Percentiles rank a stretch among this genome's conserved stretches.
These are phyloP conservation scores for Rhinolophus ferrumequinum DNA, from an alignment of 2,113 vertebrate genomes.

Conservation along the genomic window DNA sequence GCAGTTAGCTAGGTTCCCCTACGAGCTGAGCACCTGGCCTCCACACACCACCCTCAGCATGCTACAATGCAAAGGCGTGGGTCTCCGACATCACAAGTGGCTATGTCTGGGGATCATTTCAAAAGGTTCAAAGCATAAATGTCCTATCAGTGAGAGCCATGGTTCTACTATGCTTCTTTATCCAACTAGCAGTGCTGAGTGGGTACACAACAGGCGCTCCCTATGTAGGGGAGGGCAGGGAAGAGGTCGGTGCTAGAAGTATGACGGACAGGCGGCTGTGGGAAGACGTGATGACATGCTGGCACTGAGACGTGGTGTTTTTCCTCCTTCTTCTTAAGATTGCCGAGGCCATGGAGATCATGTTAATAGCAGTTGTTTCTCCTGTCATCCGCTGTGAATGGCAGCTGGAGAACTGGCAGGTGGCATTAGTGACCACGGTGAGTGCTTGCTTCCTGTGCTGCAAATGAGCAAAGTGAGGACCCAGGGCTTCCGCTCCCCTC, in stretches of 20 bases:
- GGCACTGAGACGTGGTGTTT: rapidly evolving
- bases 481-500: rapidly evolving
- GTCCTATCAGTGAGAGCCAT: background rate
- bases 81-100: background rate
- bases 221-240: background rate
- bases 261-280: background rate
- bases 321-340: slow-evolving; percentile 84
- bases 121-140: background rate
- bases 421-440: slow-evolving; percentile 96
- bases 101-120: background rate
- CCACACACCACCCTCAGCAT: background rate
- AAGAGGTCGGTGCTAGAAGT: background rate
- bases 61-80: background rate
- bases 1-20: background rate
- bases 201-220: rapidly evolving
- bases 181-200: background rate
- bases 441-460: slow-evolving; percentile 69
- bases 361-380: slow-evolving; percentile 95
- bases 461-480: background rate
- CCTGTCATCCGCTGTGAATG: slow-evolving; percentile 95
- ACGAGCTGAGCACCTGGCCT: background rate
- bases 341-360: slow-evolving; percentile 97
- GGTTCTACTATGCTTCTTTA: background rate
- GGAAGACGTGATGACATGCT: background rate
- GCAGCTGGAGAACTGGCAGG: slow-evolving; percentile 95